Conservation (phyloP, 2,797 vertebrate genomes). For the Muscicapa comitata region DNA sequence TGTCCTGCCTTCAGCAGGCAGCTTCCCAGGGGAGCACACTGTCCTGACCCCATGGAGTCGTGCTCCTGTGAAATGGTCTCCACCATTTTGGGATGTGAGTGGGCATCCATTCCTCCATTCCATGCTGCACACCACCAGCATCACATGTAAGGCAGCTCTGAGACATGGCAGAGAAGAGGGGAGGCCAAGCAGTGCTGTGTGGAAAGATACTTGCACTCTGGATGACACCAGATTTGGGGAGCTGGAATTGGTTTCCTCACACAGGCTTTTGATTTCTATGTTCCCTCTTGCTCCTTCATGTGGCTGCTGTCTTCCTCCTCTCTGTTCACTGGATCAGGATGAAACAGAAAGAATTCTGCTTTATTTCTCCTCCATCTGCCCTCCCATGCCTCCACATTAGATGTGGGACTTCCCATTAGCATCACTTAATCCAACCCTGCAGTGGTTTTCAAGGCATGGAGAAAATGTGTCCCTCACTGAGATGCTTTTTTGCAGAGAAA, state of each 20-base stretch:
- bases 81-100: fast-evolving
- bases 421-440: background rate
- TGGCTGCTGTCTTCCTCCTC: constrained; percentile 3
- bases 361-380: background rate
- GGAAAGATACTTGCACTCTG: background rate
- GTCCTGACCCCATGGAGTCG: fast-evolving
- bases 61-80: background rate
- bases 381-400: background rate
- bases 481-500: background rate
- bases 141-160: fast-evolving
- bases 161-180: background rate
- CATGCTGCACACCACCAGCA: background rate
- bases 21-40: background rate
- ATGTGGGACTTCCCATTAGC: constrained; percentile 1
- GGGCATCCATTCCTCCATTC: too few species aligned
- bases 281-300: constrained; percentile 10
- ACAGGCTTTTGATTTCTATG: background rate
- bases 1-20: background rate
- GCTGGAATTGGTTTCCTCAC: background rate
- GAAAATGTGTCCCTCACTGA: background rate
- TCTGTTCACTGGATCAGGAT: constrained; percentile 19
- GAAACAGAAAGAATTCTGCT: constrained; percentile 25
- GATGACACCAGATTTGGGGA: background rate
- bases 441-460: background rate
- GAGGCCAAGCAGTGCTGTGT: fast-evolving